Evolutionary conservation across 2,888 invertebrate genomes (phyloP), one percentile per base, ranked within the genome.

Genomic region (Drosophila birchii): DNA sequence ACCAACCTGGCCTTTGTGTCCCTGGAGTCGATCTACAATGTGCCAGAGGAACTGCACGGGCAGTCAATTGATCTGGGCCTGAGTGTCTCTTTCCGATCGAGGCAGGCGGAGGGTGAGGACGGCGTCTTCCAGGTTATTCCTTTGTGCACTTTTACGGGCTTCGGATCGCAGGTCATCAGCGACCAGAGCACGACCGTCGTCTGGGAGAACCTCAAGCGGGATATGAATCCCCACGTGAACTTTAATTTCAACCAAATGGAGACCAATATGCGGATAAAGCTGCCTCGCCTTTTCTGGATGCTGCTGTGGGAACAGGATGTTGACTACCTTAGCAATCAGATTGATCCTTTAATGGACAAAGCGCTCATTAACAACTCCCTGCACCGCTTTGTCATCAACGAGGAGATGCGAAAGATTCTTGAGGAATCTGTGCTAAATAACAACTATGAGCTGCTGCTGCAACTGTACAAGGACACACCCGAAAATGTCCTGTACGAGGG

Each of bases 21-120:
- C 0, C 56, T 90, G 2, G 91, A 89, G 29, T 90, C 91, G 2
- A 69, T 91, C 16, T 91, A 91, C 58, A 88, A 90, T 71, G 80
- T 61, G 0, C 56, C 79, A 0, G 44, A 56, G 0, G 70, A 82
- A 0, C 56, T 89, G 1, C 72, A 78, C 16, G 5, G 20, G 0
- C 51, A 60, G 0, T 66, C 78, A 20, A 34, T 60, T 0, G 71
- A 86, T 12, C 32, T 88, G 34, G 76, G 78, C 14, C 57, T 88
- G 7, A 76, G 62, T 36, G 11, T 88, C 0, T 79, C 78, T 12
- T 66, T 88, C 9, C 86, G 86, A 2, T 61, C 89, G 0, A 82
- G 63, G 12, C 16, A 36, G 0, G 62, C 74, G 0, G 64, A 79
- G 0, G 62, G 12, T 0, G 16, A 38, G 11, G 23, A 47, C 1